Evolutionary conservation across 2,797 vertebrate genomes (phyloP).

Genomic region (Naso thynnoides): DNA sequence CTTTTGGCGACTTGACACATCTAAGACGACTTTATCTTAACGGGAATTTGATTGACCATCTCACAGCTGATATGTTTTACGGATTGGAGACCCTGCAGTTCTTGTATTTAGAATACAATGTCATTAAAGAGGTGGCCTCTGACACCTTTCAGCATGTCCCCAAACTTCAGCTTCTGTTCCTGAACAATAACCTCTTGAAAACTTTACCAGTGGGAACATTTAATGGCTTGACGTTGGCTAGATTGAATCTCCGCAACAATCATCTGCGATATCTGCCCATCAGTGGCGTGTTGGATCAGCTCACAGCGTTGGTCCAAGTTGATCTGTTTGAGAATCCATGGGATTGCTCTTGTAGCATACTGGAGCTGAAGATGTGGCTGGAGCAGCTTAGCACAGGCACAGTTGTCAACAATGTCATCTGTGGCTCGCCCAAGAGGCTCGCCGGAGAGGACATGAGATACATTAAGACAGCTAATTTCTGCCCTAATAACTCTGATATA

Average conservation of each 20-base stretch:
- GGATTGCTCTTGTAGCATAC: constrained; percentile 94
- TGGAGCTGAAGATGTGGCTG: constrained; percentile 95
- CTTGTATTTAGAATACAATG: constrained; percentile 96
- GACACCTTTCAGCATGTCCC: constrained; percentile 92
- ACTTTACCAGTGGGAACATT: constrained; percentile 91
- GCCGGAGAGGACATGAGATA: constrained; percentile 93
- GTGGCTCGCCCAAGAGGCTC: constrained; percentile 92
- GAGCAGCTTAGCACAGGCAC: constrained; percentile 94
- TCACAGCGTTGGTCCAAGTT: constrained; percentile 93
- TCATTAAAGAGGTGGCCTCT: constrained; percentile 91
- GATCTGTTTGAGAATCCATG: constrained; percentile 98
- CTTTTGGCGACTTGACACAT: constrained; percentile 93
- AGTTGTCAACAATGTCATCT: constrained; percentile 95
- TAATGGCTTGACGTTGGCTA: constrained; percentile 89
- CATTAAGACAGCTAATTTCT: constrained; percentile 90
- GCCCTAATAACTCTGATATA: constrained; percentile 92
- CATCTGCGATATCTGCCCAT: constrained; percentile 92
- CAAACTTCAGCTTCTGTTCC: constrained; percentile 95
- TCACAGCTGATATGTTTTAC: constrained; percentile 90
- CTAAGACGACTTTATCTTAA: constrained; percentile 95
- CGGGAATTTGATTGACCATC: constrained; percentile 93
- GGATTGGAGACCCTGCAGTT: constrained; percentile 95
- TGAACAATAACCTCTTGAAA: constrained; percentile 96
- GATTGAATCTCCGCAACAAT: constrained; percentile 94
- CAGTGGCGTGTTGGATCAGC: constrained; percentile 91